phyloP scores from a whole-genome alignment of 2,113 vertebrate genomes.

The Cinclus mexicanus region DNA sequence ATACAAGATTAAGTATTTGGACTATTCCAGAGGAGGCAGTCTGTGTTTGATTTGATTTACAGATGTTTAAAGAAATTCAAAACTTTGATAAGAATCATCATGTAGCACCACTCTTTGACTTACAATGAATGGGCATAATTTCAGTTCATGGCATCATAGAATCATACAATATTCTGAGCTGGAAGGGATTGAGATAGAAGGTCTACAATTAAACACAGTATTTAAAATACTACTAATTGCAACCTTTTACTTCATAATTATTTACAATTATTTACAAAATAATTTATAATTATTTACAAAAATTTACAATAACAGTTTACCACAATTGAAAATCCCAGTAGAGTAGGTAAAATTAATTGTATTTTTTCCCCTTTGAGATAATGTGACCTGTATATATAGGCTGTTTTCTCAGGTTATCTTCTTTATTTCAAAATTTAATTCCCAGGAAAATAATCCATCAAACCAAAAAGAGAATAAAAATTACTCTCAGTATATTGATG shows the following conservation, averaged over 20 bases:
- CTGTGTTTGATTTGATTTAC: not conserved
- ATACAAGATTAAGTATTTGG: not conserved
- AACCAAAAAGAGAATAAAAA: not conserved
- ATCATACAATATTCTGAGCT: not conserved
- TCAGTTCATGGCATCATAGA: not conserved
- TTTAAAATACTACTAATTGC: not conserved
- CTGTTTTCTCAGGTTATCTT: not conserved
- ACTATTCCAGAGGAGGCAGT: not conserved
- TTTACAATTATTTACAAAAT: not conserved
- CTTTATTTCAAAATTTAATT: not conserved
- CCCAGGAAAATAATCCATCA: not conserved
- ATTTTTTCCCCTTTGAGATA: not conserved
- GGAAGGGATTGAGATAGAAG: not conserved
- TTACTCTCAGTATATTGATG: not conserved
- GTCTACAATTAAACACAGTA: not conserved
- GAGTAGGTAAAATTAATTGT: not conserved
- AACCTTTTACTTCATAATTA: not conserved
- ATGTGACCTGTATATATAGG: not conserved
- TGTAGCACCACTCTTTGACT: not conserved
- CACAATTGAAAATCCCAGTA: not conserved
- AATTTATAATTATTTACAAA: no score
- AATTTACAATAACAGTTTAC: not conserved
- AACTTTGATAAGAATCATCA: not conserved
- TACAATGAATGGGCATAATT: not conserved
- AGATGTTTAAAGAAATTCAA: not conserved